Base-by-base conservation (phyloP, 2,113 vertebrate species). In the Rattus rattus region DNA sequence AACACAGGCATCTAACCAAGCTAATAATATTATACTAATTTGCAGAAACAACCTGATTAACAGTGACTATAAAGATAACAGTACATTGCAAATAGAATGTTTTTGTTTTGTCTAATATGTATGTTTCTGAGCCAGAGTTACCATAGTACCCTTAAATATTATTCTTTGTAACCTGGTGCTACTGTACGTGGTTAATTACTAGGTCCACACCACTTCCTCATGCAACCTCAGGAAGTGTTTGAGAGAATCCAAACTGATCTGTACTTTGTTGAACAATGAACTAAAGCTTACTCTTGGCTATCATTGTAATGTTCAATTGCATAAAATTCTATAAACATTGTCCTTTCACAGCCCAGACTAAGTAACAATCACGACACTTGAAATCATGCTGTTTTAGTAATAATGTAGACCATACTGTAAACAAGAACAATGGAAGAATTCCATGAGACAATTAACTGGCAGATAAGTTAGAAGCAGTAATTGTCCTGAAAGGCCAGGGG, bases 1-100 rank as follows among this genome's bases (percentile, higher is more conserved):
- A 91, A 43, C 30, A 24, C 10, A 80, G 70, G 4, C 47, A 56
- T 30, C 36, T 77, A 59, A 22, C 22, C 54, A 90, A 92, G 72
- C 56, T 91, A 81, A 26, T 87, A 88, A n/a, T 85, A 47, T 36
- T 89, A 85, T 80, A 30, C 54, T 73, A 24, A 43, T 22, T 79
- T 93, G 89, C 56, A 69, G 92, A 75, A 92, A 65, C 19, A 52
- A 20, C 43, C 79, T 93, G 87, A 85, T 76, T 97, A 87, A 95
- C 61, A 77, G 73, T 94, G 17, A 81, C 90, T 67, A 0, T 93
- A 91, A 94, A 67, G 43, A 70, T 70, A 70, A 12, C 91, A 63
- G 80, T 52, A 80, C 56, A 73, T 28, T 56, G 39, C 24, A 17
- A 84, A n/a, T 76, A 86, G 49, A 93, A 73, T 92, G 72, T 88